Evolutionary conservation across 2,797 vertebrate species (phyloP), one percentile per base, ranked within the genome.

Genomic region (Telmatherina bonti): DNA sequence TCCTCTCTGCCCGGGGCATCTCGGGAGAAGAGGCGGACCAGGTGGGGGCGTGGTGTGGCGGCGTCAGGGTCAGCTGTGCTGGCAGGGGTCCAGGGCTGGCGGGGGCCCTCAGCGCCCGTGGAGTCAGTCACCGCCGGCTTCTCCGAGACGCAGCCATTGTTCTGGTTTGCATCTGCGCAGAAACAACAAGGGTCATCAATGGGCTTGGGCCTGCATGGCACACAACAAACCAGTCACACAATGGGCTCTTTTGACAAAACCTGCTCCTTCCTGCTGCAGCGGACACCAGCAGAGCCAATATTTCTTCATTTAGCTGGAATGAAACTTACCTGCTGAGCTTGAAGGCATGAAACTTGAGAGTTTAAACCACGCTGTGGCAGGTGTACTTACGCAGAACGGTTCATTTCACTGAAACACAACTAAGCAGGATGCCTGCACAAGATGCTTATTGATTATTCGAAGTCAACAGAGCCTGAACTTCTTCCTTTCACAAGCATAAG

Each of bases 1-100:
- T 99, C 98, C 92, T 98, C 96, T 77, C 98, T 94, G 62, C 97
- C 97, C 77, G 98, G 98, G 88, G 98, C 98, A 96, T 99, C 98
- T 95, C 98, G 97, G 95, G 98, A 99, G 94, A 99, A 99, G 94
- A 99, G 97, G 97, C 98, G 98, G 96, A 92, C 92, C 96, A 99
- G 95, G 94, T 99, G 98, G 94, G 97, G 97, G 96, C 97, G 98
- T 89, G 92, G 94, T 43, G 75, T 89, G 87, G 93, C 88, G 67
- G 91, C 91, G 27, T 94, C 93, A 76, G 90, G 86, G 95, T 97
- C 96, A 95, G 94, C 96, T 96, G 96, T 93, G 94, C 84, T 96
- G 97, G 96, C 93, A 4, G 79, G 69, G 0, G 75, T 92, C 95
- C 96, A 94, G 89, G 91, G 93, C 93, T 95, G 95, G 95, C 81